phyloP scores from a whole-genome alignment of 2,888 invertebrate genomes.

The Sinohyriopsis cumingii region DNA sequence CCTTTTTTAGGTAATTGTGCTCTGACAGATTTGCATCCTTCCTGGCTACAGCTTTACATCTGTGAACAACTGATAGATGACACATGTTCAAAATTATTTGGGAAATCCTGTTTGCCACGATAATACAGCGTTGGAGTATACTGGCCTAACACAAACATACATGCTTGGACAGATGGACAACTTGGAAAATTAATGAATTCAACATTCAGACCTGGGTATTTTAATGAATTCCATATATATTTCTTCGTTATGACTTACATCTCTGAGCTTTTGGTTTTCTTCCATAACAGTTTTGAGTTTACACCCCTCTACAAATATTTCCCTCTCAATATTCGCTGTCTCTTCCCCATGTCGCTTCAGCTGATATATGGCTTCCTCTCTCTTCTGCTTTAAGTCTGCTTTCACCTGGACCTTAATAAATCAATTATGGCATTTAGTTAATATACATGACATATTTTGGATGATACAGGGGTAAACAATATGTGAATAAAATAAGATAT shows the following conservation, averaged over 20 bases:
- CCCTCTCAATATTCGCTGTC: conserved; percentile 53
- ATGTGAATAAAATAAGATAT: neutral
- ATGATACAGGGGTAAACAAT: neutral
- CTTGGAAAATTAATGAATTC: too few relatives aligned
- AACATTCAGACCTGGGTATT: too few relatives aligned
- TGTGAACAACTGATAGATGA: too few relatives aligned
- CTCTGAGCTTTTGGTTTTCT: conserved; percentile 59
- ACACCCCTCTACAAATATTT: conserved; percentile 60
- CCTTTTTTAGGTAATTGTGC: too few relatives aligned
- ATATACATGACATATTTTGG: neutral
- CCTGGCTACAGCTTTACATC: too few relatives aligned
- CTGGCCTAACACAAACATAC: too few relatives aligned
- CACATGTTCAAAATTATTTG: too few relatives aligned
- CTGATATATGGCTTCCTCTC: conserved; percentile 52
- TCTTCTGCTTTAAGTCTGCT: conserved; percentile 49
- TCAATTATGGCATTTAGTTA: neutral
- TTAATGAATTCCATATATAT: too few relatives aligned
- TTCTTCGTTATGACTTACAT: conserved; percentile 34
- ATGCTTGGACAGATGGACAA: too few relatives aligned
- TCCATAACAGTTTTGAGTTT: conserved; percentile 63
- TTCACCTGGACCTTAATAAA: conserved; percentile 39
- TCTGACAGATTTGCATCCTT: too few relatives aligned
- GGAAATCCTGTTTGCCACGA: too few relatives aligned
- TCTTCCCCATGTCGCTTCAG: conserved; percentile 58
- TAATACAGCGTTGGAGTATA: too few relatives aligned